Conservation (phyloP, 2,113 vertebrate species). For the Apeltes quadracus region DNA sequence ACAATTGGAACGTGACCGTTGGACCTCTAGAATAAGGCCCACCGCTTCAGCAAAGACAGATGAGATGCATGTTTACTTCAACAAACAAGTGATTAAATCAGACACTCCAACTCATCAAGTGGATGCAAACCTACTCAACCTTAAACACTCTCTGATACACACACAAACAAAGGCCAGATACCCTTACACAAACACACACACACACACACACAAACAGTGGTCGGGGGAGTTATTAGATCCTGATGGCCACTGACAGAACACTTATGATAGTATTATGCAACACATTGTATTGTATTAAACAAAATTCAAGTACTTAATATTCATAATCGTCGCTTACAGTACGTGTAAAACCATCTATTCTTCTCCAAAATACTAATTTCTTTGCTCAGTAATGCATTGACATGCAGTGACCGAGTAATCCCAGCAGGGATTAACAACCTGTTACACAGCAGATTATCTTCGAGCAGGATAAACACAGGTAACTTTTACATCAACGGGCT, state of each 20-base stretch:
- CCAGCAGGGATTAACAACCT: not conserved
- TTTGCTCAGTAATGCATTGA: not conserved
- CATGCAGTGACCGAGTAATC: not conserved
- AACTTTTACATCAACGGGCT: not conserved
- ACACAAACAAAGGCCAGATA: not conserved
- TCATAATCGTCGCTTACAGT: not conserved
- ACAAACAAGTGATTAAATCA: not conserved
- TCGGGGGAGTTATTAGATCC: not conserved
- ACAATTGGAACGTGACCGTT: not conserved
- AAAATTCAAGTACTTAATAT: too few relatives aligned
- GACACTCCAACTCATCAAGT: not conserved
- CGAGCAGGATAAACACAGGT: not conserved
- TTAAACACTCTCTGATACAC: slow-evolving; percentile 7
- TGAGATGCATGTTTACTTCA: not conserved
- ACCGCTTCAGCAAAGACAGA: not conserved
- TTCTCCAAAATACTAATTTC: not conserved
- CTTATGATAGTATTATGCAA: slow-evolving; percentile 35
- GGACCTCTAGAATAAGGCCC: not conserved
- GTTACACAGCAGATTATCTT: slow-evolving; percentile 5
- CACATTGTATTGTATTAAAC: slow-evolving; percentile 12
- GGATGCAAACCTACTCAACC: slow-evolving; percentile 4
- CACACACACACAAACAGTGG: slow-evolving; percentile 6
- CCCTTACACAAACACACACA: not conserved
- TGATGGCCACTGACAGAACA: slow-evolving; percentile 9
- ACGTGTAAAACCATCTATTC: not conserved